These are phyloP conservation scores for Caenorhabditis becei DNA, from an alignment of 2,888 invertebrate genomes.

Conservation along the genomic window DNA sequence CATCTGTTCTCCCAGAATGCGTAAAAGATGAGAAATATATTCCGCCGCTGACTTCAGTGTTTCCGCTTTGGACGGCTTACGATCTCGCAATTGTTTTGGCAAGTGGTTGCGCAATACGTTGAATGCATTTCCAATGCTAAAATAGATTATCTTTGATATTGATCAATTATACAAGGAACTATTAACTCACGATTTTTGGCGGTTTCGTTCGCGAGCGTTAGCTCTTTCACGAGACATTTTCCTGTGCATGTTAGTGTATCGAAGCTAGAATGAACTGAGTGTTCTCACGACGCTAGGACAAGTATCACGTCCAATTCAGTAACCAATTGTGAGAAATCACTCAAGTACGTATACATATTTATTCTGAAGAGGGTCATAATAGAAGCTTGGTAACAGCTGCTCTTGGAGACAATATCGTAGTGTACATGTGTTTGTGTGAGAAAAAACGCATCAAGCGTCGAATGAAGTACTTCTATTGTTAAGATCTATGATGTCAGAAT, in stretches of 20 bases:
- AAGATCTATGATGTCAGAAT: background rate
- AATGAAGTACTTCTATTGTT: too few relatives aligned
- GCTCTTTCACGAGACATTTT: slow-evolving; percentile 31
- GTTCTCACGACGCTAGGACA: too few relatives aligned
- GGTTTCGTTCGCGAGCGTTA: slow-evolving; percentile 27
- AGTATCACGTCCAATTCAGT: background rate
- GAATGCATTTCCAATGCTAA: slow-evolving; percentile 43
- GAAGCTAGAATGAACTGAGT: too few relatives aligned
- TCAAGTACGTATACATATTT: slow-evolving; percentile 8
- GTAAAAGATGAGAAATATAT: slow-evolving; percentile 32
- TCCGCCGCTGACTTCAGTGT: slow-evolving; percentile 26
- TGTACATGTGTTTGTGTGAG: background rate
- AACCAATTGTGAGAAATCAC: slow-evolving; percentile 3
- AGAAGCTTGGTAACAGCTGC: slow-evolving; percentile 17
- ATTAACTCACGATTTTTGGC: slow-evolving; percentile 41
- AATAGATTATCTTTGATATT: background rate
- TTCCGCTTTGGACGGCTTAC: slow-evolving; percentile 39
- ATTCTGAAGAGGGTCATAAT: slow-evolving; percentile 35
- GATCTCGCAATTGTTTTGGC: slow-evolving; percentile 40
- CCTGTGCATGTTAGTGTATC: too few relatives aligned
- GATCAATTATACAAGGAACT: background rate
- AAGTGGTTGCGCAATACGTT: slow-evolving; percentile 32
- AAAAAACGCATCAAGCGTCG: too few relatives aligned
- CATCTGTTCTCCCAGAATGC: too few relatives aligned
- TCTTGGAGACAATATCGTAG: background rate